phyloP scores from a whole-genome alignment of 2,888 invertebrate genomes.

The Synanthedon vespiformis region DNA sequence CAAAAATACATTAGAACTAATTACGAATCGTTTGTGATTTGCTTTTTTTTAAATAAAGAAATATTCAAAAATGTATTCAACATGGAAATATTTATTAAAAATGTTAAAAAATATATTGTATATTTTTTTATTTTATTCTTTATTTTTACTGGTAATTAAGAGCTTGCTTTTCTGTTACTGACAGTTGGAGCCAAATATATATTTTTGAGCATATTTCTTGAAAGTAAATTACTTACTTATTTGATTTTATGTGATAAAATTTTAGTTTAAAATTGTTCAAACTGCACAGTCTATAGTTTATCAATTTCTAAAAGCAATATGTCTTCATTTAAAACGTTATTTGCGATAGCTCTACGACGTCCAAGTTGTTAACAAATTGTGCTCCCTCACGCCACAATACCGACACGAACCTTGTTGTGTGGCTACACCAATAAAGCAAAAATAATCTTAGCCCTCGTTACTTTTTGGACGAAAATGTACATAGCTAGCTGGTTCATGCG shows the following conservation, averaged over 20 bases:
- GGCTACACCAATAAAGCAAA: slow-evolving; percentile 13
- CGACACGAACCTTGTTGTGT: slow-evolving; percentile 19
- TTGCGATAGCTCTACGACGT: slow-evolving; percentile 26
- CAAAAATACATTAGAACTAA: slow-evolving; percentile 11
- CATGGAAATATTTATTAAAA: too few species aligned
- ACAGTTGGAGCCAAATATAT: too few species aligned
- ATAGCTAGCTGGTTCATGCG: not conserved
- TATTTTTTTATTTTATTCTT: too few species aligned
- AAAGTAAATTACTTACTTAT: too few species aligned
- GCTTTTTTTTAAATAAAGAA: not conserved
- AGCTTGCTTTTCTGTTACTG: too few species aligned
- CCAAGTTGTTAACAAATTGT: slow-evolving; percentile 43
- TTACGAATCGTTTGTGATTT: not conserved
- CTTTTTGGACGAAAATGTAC: not conserved
- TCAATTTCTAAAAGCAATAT: slow-evolving; percentile 28
- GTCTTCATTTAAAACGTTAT: slow-evolving; percentile 40
- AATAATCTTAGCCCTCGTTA: slow-evolving; percentile 1
- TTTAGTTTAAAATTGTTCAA: too few species aligned
- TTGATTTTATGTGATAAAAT: too few species aligned
- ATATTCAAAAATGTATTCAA: too few species aligned
- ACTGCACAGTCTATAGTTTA: not conserved
- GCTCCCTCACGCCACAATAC: slow-evolving; percentile 43
- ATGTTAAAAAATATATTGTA: too few species aligned
- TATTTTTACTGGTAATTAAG: too few species aligned
- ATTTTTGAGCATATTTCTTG: too few species aligned